Conservation (phyloP, 2,113 vertebrate species). For the Calidris pygmaea region DNA sequence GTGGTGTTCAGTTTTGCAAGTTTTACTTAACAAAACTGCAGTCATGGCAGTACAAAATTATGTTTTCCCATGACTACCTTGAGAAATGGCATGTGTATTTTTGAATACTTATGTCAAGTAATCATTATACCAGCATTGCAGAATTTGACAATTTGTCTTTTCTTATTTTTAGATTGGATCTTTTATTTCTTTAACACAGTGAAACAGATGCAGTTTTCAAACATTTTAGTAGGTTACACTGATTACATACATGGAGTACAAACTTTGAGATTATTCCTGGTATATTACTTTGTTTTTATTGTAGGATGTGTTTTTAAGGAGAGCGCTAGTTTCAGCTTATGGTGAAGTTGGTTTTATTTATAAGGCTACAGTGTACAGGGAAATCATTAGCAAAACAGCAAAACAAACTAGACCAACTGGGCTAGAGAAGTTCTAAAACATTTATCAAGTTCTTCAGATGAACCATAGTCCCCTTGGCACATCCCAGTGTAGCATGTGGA, state of each 20-base stretch:
- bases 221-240: neutral
- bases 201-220: neutral
- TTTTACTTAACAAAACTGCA: slow-evolving; percentile 21
- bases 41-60: neutral
- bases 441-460: slow-evolving; percentile 1
- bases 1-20: neutral
- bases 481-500: neutral
- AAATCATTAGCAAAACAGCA: slow-evolving; percentile 39
- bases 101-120: neutral
- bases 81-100: neutral
- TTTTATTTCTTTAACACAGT: neutral
- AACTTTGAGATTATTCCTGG: neutral
- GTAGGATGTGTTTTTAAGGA: neutral
- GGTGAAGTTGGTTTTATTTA: slow-evolving; percentile 24
- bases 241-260: neutral
- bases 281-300: neutral
- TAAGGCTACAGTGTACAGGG: neutral
- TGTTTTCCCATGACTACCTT: neutral
- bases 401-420: neutral
- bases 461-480: neutral
- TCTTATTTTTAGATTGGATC: neutral
- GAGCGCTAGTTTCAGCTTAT: neutral
- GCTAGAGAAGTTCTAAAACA: slow-evolving; percentile 31
- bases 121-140: neutral
- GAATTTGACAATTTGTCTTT: neutral